Evolutionary conservation across 2,797 vertebrate genomes (phyloP).

Genomic region (Megalops cyprinoides): DNA sequence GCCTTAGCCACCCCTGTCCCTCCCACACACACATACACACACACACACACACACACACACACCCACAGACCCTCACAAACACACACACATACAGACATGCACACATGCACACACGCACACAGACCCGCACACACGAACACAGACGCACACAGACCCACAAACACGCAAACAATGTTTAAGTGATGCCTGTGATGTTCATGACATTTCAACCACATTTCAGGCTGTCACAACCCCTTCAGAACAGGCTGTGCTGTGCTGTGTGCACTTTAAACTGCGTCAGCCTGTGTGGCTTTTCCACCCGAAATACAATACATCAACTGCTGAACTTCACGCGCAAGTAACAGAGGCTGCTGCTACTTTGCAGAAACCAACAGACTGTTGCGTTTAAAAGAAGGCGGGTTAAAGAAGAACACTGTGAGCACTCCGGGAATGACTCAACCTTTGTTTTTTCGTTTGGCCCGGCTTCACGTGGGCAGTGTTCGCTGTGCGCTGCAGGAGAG

Average conservation of each 20-base stretch:
- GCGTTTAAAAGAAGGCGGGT: too few species aligned
- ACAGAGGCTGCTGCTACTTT: too few species aligned
- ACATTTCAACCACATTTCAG: background rate
- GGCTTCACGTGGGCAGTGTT: background rate
- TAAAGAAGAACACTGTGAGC: too few species aligned
- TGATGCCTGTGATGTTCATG: background rate
- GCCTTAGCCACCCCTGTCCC: too few species aligned
- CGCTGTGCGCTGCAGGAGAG: background rate
- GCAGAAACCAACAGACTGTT: too few species aligned
- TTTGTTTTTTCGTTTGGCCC: background rate
- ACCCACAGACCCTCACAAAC: constrained; percentile 9
- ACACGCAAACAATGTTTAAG: background rate
- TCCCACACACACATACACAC: constrained; percentile 3
- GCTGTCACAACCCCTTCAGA: background rate
- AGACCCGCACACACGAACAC: too few species aligned
- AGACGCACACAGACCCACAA: too few species aligned
- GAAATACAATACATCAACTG: too few species aligned
- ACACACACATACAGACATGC: constrained; percentile 8
- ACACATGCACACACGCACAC: background rate
- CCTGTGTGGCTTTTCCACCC: background rate
- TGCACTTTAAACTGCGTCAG: background rate
- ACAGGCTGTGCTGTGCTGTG: background rate
- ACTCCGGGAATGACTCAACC: background rate
- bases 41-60: constrained; percentile 4
- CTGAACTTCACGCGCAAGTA: too few species aligned